Evolutionary conservation across 1,140 invertebrate species (phyloP), one percentile per base, ranked within the genome.

Genomic region (Drosophila bipectinata): DNA sequence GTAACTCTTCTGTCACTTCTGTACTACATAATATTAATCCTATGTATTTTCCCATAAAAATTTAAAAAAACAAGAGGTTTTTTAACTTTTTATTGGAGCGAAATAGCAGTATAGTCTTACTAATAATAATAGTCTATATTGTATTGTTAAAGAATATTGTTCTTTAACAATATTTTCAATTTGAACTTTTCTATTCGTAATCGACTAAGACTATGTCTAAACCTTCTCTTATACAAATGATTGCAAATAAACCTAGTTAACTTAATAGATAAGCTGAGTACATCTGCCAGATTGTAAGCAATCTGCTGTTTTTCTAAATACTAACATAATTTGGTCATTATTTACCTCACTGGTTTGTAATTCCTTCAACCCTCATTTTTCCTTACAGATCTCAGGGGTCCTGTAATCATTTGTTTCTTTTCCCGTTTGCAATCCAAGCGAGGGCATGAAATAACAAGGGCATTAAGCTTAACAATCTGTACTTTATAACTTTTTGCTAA

Each of bases 261-360:
- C 34, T 37, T 37, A 37, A 37, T 4, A 10, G 34, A 37, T n/a
- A 12, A 37, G 34, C 34, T 37, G 34, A 68, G 74, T 87, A 79
- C 83, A 87, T 87, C 83, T 87, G 83, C 67, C 84, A 87, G 75
- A 88, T 83, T 83, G 75, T 76, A 72, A 78, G 64, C 83, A 87
- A 88, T 88, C 83, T 87, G 83, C 47, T 66, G 66, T 79, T 79
- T 88, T 87, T 63, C 72, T 82, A 79, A 87, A 87, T 83, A 88
- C 76, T 78, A 87, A 83, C 79, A 83, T 83, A 88, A 87, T 88
- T 88, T 88, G 83, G 79, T 87, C 83, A 87, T 87, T 88, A 87
- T 77, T 88, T 87, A 88, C 82, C 78, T 87, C 82, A 76, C 83
- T 87, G 82, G 75, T 82, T 87, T 76, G 82, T 81, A 85, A 85